Evolutionary conservation across 2,113 vertebrate genomes (phyloP), one percentile per base, ranked within the genome.

Genomic region (Lanius ludovicianus): DNA sequence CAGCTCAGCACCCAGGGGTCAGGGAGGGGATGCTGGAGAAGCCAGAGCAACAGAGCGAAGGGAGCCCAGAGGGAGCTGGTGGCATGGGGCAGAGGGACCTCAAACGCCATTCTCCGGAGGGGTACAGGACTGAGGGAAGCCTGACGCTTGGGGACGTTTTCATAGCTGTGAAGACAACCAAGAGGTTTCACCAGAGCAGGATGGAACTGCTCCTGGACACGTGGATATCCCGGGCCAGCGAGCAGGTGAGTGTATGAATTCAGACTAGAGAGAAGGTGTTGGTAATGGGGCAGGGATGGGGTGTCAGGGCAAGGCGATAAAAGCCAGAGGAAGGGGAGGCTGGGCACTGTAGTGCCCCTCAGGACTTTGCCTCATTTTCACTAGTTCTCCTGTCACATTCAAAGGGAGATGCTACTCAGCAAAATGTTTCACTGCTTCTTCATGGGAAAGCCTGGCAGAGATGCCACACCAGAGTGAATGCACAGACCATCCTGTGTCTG

Each of bases 161-260:
- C 95, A 98, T 99, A 44, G 98, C 98, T 0, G 98, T 99, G 79
- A 99, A 99, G 96, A 99, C 99, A 55, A 99, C 99, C 46, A 96
- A 97, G 24, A 98, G 96, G 73, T 99, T 99, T 97, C 99, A 99
- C 93, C 87, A 67, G 88, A 98, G 98, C 70, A 98, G 99, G 33
- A 97, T 99, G 52, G 97, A 98, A 90, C 97, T 99, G 67, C 98
- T 99, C 30, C 93, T 99, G 71, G 98, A 99, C 91, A 99, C 99
- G 1, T 99, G 99, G 99, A 98, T 99, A 96, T 98, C 99, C 44
- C 98, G 53, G 74, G 98, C 97, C 80, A 98, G 98, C 63, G 94
- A 98, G 69, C 99, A 99, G 77, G 99, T 99, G 89, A 98, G 95
- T 5, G 1, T 30, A 23, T 86, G 50, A 65, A 24, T 87, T 74